Conservation (phyloP, 1,140 invertebrate genomes). For the Amphibalanus amphitrite region DNA sequence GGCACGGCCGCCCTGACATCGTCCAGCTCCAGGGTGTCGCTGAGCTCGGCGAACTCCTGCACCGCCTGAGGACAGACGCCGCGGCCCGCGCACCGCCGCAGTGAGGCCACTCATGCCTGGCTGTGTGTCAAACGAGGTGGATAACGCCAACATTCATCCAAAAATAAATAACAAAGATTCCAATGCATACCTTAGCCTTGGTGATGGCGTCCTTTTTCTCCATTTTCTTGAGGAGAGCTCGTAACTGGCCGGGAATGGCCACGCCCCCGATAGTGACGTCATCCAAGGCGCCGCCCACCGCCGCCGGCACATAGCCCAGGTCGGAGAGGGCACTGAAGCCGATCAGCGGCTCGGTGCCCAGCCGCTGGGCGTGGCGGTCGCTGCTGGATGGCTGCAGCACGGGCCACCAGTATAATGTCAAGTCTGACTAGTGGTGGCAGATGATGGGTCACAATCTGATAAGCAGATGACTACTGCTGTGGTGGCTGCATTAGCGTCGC, state of each 20-base stretch:
- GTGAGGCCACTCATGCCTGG: constrained; percentile 10
- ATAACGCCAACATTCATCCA: constrained; percentile 6
- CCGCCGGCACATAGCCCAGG: constrained; percentile 38
- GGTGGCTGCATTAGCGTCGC: too few species aligned
- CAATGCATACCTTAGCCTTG: constrained; percentile 49
- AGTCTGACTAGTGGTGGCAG: too few species aligned
- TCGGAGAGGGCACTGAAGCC: constrained; percentile 45
- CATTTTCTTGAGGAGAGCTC: constrained; percentile 34
- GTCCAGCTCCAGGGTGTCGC: constrained; percentile 38
- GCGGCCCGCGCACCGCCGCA: too few species aligned
- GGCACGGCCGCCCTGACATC: constrained; percentile 45
- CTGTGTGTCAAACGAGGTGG: constrained; percentile 6
- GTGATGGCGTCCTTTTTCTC: constrained; percentile 70
- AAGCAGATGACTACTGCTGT: too few species aligned
- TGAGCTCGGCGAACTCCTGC: constrained; percentile 52
- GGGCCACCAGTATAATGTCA: too few species aligned
- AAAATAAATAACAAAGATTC: constrained; percentile 2
- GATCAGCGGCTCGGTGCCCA: constrained; percentile 41
- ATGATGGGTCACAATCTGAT: too few species aligned
- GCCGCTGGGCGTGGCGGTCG: constrained; percentile 52
- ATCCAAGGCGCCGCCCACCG: constrained; percentile 31
- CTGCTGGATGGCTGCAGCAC: constrained; percentile 71
- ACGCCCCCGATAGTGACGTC: constrained; percentile 31
- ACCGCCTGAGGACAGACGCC: constrained; percentile 45
- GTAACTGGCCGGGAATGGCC: constrained; percentile 25